Base-by-base conservation (phyloP, 2,888 invertebrate species). In the Caenorhabditis zanzibari region DNA sequence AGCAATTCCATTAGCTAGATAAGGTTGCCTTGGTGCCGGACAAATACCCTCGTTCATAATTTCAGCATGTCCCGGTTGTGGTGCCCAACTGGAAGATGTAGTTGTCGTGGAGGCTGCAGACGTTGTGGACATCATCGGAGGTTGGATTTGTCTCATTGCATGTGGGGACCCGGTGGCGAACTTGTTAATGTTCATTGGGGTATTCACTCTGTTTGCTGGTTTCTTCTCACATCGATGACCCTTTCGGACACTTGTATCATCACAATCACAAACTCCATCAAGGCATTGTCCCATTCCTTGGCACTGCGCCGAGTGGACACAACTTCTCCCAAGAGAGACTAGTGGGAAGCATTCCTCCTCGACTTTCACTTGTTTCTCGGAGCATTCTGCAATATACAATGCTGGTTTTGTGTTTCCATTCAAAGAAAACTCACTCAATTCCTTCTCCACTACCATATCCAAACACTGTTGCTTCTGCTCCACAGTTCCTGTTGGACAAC, bases 201-300 rank as follows among this genome's bases (percentile, higher is more conserved):
- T 28, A 2, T 66, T 22, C 7, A 64, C 19, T 41, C 63, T 22
- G 7, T 54, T 52, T 0, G 73, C 24, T n/a, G 69, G 35, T 35
- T 77, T 82, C 28, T 79, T 82, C 61, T 88, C 88, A 56, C 87
- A 87, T 10, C 71, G 63, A 35, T 81, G 74, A 28, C 85, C 85
- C 61, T 86, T 85, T 56, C 86, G 44, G 2, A 79, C 71, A 16
- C 66, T 74, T 4, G 74, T 64, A n/a, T 82, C 75, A 2, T 84
- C 83, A 41, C 88, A 88, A 59, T 86, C 86, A 56, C 88, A 88
- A 19, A 87, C 86, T 26, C 88, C 88, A 19, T 86, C 86, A 38
- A 84, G 35, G 41, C 88, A 88, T 38, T 76, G 58, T 6, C 85
- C 84, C 61, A 79, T 71, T 32, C 87, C 82, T 38, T 81, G 85